phyloP scores from a whole-genome alignment of 2,888 invertebrate genomes.

The Xylota segnis region DNA sequence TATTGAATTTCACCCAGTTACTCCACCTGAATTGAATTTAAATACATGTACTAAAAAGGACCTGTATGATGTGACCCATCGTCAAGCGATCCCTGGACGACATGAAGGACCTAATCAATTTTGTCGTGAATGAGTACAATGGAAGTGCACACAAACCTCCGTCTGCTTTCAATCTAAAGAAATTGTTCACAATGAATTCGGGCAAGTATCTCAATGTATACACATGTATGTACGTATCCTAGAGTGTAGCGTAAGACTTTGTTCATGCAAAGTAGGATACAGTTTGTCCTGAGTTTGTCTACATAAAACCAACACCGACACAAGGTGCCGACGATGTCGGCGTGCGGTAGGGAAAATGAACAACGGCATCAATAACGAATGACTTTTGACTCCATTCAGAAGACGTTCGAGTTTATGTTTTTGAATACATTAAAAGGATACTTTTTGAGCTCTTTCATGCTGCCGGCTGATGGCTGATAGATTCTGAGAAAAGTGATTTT shows the following conservation, averaged over 20 bases:
- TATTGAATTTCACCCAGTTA: slow-evolving; percentile 47
- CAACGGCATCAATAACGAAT: slow-evolving; percentile 66
- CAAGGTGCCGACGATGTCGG: background rate
- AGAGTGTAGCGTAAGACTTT: slow-evolving; percentile 22
- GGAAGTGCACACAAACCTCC: slow-evolving; percentile 20
- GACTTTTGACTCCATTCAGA: slow-evolving; percentile 51
- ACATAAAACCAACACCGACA: slow-evolving; percentile 13
- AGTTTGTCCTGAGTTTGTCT: background rate
- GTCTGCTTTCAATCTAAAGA: slow-evolving; percentile 42
- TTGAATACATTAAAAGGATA: slow-evolving; percentile 55
- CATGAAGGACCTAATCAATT: slow-evolving; percentile 69
- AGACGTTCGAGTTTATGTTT: slow-evolving; percentile 48
- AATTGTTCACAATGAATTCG: slow-evolving; percentile 64
- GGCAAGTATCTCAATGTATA: slow-evolving; percentile 24
- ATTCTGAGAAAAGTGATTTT: background rate
- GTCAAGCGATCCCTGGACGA: slow-evolving; percentile 49
- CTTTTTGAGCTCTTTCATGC: slow-evolving; percentile 26
- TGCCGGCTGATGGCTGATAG: background rate
- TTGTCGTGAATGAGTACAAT: slow-evolving; percentile 65
- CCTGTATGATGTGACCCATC: slow-evolving; percentile 31
- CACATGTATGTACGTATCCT: background rate
- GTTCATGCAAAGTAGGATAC: slow-evolving; percentile 56
- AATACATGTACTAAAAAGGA: slow-evolving; percentile 54
- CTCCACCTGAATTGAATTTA: slow-evolving; percentile 64
- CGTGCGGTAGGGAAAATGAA: slow-evolving; percentile 41